Percentiles rank a stretch among this genome's conserved stretches.
phyloP scores from a whole-genome alignment of 1,140 invertebrate species.

The Magallana ariakensis region DNA sequence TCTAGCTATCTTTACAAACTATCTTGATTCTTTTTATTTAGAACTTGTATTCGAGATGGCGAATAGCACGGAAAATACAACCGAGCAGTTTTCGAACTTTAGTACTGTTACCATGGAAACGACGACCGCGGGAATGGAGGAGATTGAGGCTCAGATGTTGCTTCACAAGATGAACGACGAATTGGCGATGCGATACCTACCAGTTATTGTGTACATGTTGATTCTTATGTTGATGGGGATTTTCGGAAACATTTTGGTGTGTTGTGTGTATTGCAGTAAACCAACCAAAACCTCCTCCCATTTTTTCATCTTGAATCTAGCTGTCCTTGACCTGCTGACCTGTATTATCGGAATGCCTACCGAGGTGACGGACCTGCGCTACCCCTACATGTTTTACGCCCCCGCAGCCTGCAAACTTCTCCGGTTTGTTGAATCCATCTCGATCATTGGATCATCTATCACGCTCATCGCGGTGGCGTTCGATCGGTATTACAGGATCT shows the following conservation, averaged over 20 bases:
- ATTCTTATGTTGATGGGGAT: conserved; percentile 72
- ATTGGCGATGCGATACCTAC: conserved; percentile 72
- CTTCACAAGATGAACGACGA: conserved; percentile 63
- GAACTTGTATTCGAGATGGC: not conserved
- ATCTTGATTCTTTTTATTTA: not conserved
- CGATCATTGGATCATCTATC: conserved; percentile 74
- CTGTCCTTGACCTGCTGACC: conserved; percentile 74
- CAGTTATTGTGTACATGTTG: conserved; percentile 73
- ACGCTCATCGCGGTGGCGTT: conserved; percentile 74
- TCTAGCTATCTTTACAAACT: too few relatives aligned
- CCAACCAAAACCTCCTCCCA: conserved; percentile 71
- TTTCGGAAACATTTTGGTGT: conserved; percentile 72
- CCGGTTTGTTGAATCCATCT: conserved; percentile 72
- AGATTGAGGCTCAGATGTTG: conserved; percentile 21
- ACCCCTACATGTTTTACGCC: conserved; percentile 74
- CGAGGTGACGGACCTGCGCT: conserved; percentile 74
- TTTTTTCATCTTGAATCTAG: conserved; percentile 75
- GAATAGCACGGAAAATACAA: conserved; percentile 5
- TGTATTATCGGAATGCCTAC: conserved; percentile 76
- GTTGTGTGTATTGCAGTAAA: conserved; percentile 71
- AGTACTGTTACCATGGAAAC: conserved; percentile 15
- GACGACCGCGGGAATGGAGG: conserved; percentile 13
- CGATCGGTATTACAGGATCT: conserved; percentile 74
- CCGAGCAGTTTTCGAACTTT: not conserved
- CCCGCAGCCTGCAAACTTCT: conserved; percentile 74